Evolutionary conservation across 2,797 vertebrate genomes (phyloP), one percentile per base, ranked within the genome.

Genomic region (Coreius guichenoti): DNA sequence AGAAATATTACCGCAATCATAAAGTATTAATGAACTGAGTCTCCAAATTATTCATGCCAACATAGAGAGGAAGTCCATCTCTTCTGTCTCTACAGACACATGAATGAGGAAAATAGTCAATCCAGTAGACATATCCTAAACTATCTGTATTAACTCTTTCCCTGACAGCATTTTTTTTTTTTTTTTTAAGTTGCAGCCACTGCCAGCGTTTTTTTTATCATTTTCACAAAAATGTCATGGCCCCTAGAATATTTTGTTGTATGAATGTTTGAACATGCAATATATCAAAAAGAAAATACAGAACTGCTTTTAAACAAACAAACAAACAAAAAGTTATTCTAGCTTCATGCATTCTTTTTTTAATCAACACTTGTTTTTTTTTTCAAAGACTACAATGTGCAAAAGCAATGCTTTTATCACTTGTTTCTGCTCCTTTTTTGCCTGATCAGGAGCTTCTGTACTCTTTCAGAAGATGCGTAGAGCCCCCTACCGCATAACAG

Each of bases 11-110:
- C 67, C 19, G 6, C 39, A 70, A 61, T 79, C 83, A 70, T 84
- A 72, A 84, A 78, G 83, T 72, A 78, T 84, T 84, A 70, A 84
- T 78, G 63, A 47, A 47, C 49, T 19, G 36, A 79, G 47, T 45
- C 63, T 82, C 47, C 51, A 69, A 70, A 86, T 69, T 14, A 54
- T 75, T 70, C 36, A 70, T 69, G 68, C 88, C 81, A 58, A 81
- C 26, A 67, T 14, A 58, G 74, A 54, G 19, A 75, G 73, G 29
- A 54, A 72, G 76, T 83, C n/a, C 33, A 65, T 19, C 31, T 73
- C 6, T 23, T 72, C 69, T 39, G 67, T 49, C 58, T 56, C 7
- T 68, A 51, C 43, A 49, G 70, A 80, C 61, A 21, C 61, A 68
- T 81, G 43, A 84, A 47, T 31, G 58, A 58, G 17, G n/a, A 26